Evolutionary conservation across 2,113 vertebrate species (phyloP), one percentile per base, ranked within the genome.

Genomic region (Ceuthmochares aereus): DNA sequence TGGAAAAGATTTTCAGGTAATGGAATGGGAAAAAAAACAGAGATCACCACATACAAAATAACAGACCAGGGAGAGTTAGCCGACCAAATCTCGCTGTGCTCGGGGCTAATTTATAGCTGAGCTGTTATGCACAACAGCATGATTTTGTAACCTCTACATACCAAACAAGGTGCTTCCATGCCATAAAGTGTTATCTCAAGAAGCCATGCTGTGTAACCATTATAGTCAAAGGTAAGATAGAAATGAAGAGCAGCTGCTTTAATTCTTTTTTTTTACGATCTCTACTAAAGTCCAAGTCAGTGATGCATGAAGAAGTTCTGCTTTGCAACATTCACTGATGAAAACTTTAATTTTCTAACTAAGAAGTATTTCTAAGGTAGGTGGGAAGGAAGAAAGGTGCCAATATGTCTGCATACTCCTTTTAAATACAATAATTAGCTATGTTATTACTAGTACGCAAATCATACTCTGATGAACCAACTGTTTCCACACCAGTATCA

Each of bases 371-470:
- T 84, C 56, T 81, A 25, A 90, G 34, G 15, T 51, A 66, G 18
- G 26, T 42, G 14, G 23, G 20, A 92, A 54, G 17, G 14, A 95
- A 7, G 40, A 81, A 76, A 74, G 20, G 26, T 83, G 68, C 47
- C 43, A 7, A 14, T 68, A 70, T 43, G 67, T 90, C 90, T 93
- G 49, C 14, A 45, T n/a, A 25, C 25, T 89, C 60, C 23, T 68
- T 90, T 90, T 86, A 91, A 87, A 81, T 60, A 80, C 64, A 92
- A 25, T 77, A 94, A 96, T 84, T 90, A 90, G 26, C n/a, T 54
- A 72, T 54, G 23, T 59, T 81, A 75, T 76, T 94, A 93, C 93
- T 91, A 84, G 63, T 19, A 80, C 72, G 75, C 49, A 93, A 94
- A 94, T 88, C 40, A 59, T 56, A 88, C 51, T 52, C 49, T 26